Percentiles rank a stretch among this genome's conserved stretches.
phyloP scores from a whole-genome alignment of 2,888 invertebrate genomes.

The Nymphalis c-album region DNA sequence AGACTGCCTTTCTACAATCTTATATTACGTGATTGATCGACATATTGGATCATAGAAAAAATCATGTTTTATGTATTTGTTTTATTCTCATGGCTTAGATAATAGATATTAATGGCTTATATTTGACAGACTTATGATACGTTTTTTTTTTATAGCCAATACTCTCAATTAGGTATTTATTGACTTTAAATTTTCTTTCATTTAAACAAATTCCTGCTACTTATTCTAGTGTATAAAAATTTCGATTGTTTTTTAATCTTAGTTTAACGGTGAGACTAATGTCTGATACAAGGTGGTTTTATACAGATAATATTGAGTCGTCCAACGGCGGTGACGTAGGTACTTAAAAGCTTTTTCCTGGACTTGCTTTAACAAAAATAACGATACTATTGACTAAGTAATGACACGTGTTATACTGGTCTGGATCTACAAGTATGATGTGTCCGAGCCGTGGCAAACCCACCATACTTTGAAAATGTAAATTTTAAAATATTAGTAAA shows the following conservation, averaged over 20 bases:
- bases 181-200: no score
- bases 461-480: no score
- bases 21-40: slow-evolving; percentile 35
- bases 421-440: no score
- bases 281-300: slow-evolving; percentile 17
- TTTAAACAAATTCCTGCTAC: no score
- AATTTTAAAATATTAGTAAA: no score
- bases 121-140: background rate
- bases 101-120: slow-evolving; percentile 12
- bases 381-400: slow-evolving; percentile 21
- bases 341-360: slow-evolving; percentile 23
- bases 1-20: slow-evolving; percentile 36
- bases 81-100: slow-evolving; percentile 19
- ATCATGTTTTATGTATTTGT: slow-evolving; percentile 24
- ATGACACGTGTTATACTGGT: background rate
- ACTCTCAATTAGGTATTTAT: background rate
- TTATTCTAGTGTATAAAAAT: background rate
- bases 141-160: background rate
- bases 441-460: no score
- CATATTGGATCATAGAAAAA: slow-evolving; percentile 30
- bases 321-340: slow-evolving; percentile 12
- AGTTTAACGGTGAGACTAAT: slow-evolving; percentile 12
- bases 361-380: slow-evolving; percentile 16
- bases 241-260: background rate
- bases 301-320: slow-evolving; percentile 20